Evolutionary conservation across 2,797 vertebrate genomes (phyloP), one percentile per base, ranked within the genome.

Genomic region (Pagetopsis macropterus): DNA sequence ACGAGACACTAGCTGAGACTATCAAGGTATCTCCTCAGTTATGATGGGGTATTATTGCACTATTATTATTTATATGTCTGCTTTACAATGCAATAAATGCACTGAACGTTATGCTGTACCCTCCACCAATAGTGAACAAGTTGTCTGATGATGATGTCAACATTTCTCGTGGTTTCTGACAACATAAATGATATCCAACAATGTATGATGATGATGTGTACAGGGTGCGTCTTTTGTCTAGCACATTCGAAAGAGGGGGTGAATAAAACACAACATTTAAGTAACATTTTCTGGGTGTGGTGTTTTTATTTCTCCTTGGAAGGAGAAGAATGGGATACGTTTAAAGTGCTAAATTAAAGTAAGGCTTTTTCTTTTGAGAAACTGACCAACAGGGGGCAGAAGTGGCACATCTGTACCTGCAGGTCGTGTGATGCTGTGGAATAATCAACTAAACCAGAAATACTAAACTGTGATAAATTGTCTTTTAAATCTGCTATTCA

Each of bases 61-160:
- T 95, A 93, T 72, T 91, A 89, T 92, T 56, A 82, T 92, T 94
- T 92, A 63, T 84, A 86, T 85, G 82, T 94, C 82, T 92, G 92
- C 89, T 94, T 94, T 92, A 87, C 31, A 78, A 94, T 92, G 93
- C 93, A 94, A 94, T 93, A 94, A 94, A 91, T 91, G 90, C 92
- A 94, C 90, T 91, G 56, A 85, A 89, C 70, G 76, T 89, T 87
- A 87, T 89, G 81, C 88, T 89, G 89, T 91, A 87, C 82, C 85
- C 87, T 82, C 83, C 81, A 88, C 78, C 83, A 79, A 86, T 80
- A 82, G 81, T 85, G 82, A 90, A 75, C 69, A 87, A 84, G 70
- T 65, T 80, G 83, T 89, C 70, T 84, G 70, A 89, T 68, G 81
- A 86, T 79, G 84, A 85, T 88, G 79, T 89, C 87, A 86, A 73